Conservation (phyloP, 2,888 invertebrate genomes). For the Melanophora roralis region DNA sequence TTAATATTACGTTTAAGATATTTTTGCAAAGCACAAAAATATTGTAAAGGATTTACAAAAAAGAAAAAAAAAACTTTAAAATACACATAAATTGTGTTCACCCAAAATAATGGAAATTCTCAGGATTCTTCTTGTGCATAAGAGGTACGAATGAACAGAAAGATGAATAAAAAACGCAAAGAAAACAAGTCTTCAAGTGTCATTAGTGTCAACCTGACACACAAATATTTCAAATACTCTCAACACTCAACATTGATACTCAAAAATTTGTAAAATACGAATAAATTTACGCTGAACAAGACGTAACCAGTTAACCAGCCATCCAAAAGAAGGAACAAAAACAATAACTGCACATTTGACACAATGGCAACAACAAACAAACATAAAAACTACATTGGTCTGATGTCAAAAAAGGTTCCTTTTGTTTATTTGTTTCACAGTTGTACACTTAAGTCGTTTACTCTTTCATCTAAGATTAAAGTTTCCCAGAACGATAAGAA, state of each 20-base stretch:
- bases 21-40: not conserved
- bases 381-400: constrained; percentile 32
- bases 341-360: constrained; percentile 24
- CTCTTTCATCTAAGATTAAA: constrained; percentile 15
- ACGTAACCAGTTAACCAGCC: not conserved
- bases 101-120: constrained; percentile 15
- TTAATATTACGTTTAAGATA: not conserved
- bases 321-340: not conserved
- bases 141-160: not conserved
- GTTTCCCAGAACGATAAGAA: constrained; percentile 53
- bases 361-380: not conserved
- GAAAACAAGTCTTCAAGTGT: constrained; percentile 55
- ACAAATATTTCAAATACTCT: constrained; percentile 48
- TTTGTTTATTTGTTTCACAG: not conserved
- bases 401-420: constrained; percentile 35
- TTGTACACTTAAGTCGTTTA: constrained; percentile 3
- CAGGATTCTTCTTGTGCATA: constrained; percentile 21
- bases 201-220: constrained; percentile 60
- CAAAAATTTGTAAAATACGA: constrained; percentile 42
- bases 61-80: not conserved
- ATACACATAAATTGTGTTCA: no score
- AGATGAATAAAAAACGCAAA: not conserved
- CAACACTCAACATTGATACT: constrained; percentile 59
- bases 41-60: not conserved
- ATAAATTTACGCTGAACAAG: constrained; percentile 16